Evolutionary conservation across 2,888 invertebrate species (phyloP), one percentile per base, ranked within the genome.

Genomic region (Notodonta dromedarius): DNA sequence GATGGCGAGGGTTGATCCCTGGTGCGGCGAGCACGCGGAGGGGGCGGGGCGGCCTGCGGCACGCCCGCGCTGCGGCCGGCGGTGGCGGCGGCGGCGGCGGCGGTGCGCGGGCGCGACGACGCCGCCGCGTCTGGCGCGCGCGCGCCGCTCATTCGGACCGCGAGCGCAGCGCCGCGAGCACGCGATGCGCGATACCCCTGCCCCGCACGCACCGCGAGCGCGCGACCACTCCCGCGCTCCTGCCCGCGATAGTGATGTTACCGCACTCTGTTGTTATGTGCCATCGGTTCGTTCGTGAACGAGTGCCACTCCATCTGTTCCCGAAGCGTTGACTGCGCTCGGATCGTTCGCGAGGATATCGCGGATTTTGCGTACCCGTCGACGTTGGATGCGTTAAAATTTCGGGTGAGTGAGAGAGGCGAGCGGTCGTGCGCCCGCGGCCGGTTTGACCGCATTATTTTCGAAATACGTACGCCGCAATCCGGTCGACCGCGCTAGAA

Each of bases 401-500:
- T 92, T 92, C 86, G 91, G 93, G 93, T 92, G 91, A 91, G 93
- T 91, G 91, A 91, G 92, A 86, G 87, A 87, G 86, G 83, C 88
- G 87, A 84, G 82, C 83, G 87, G 82, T 82, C 86, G 89, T 85
- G 87, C 86, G 86, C 84, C 84, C 83, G 90, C 87, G 89, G 90
- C 91, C 90, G 90, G 92, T 91, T 90, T 93, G 92, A 93, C 93
- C 93, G 93, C 92, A 93, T 93, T 93, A 91, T 93, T 92, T 91
- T 90, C 89, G 91, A 91, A 91, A 91, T 91, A 91, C 91, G 90
- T 90, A 91, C 90, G 87, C 90, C 86, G 84, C 87, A 86, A 91
- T 90, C 91, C 90, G 91, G 87, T 90, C 88, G 88, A 86, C 85
- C 87, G 89, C 83, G 90, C 87, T 87, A 89, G 82, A 84, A 84